Evolutionary conservation across 1,140 invertebrate genomes (phyloP).

Genomic region (Ceratitis capitata): DNA sequence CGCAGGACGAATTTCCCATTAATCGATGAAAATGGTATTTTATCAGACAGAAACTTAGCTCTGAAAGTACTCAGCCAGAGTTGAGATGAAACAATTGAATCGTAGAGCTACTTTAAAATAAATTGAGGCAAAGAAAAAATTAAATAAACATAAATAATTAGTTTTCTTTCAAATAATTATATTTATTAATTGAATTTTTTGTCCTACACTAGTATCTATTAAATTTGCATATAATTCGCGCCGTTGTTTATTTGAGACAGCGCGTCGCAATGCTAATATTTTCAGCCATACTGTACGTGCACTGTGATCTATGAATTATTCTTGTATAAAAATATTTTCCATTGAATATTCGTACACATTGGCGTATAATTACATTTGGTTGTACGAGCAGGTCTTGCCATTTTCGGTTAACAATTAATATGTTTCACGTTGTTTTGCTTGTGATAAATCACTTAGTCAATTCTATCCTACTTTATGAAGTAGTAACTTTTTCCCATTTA

Average conservation of each 20-base stretch:
- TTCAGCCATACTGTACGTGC: background rate
- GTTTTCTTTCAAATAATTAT: too few relatives aligned
- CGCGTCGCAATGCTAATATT: background rate
- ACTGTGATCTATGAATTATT: background rate
- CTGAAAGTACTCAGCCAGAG: too few relatives aligned
- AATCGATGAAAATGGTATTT: too few relatives aligned
- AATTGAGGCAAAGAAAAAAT: too few relatives aligned
- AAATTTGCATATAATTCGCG: too few relatives aligned
- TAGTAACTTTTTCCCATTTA: conserved; percentile 23
- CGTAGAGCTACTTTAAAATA: too few relatives aligned
- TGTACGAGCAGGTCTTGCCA: background rate
- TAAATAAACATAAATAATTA: too few relatives aligned
- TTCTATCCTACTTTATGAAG: background rate
- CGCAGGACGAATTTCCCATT: too few relatives aligned
- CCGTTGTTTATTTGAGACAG: background rate
- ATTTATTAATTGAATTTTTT: too few relatives aligned
- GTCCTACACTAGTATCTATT: too few relatives aligned
- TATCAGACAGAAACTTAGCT: too few relatives aligned
- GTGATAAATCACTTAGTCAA: background rate
- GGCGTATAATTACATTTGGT: background rate
- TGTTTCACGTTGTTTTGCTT: background rate
- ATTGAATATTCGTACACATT: conserved; percentile 1
- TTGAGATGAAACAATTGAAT: too few relatives aligned
- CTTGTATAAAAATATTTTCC: background rate
- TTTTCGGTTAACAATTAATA: background rate